phyloP scores from a whole-genome alignment of 2,113 vertebrate species.

The Ammodytes marinus region DNA sequence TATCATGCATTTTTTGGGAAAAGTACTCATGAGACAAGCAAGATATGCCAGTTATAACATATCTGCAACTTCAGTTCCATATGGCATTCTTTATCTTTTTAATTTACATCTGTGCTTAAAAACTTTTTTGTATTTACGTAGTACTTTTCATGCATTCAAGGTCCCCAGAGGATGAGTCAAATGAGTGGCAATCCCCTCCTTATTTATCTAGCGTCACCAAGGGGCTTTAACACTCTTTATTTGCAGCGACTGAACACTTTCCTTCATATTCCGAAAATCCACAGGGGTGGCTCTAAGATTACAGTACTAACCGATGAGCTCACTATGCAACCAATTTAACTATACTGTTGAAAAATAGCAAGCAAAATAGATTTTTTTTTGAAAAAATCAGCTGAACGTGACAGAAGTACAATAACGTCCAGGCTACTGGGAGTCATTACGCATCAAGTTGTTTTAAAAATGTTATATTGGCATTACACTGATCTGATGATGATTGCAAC shows the following conservation, averaged over 20 bases:
- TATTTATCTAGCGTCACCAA: too few relatives aligned
- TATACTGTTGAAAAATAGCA: not conserved
- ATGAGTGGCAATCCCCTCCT: not conserved
- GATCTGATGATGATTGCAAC: not conserved
- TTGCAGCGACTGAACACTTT: not conserved
- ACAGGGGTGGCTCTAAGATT: too few relatives aligned
- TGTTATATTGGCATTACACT: not conserved
- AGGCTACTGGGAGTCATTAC: slow-evolving; percentile 30
- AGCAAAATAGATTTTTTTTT: too few relatives aligned
- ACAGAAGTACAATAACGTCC: not conserved
- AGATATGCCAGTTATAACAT: too few relatives aligned
- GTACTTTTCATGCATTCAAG: not conserved
- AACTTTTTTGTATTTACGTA: not conserved
- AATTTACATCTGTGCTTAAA: too few relatives aligned
- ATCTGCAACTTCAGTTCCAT: too few relatives aligned
- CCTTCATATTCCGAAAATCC: not conserved
- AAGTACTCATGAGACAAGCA: too few relatives aligned
- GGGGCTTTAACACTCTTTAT: too few relatives aligned
- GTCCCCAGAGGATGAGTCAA: not conserved
- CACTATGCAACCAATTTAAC: not conserved
- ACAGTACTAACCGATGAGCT: not conserved
- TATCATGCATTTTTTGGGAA: too few relatives aligned
- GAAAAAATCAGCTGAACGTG: slow-evolving; percentile 1
- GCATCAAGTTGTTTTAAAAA: slow-evolving; percentile 26
- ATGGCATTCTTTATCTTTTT: too few relatives aligned